Percentiles rank a stretch among this genome's conserved stretches.
These are phyloP conservation scores for Bradypodion ventrale DNA, from an alignment of 2,797 vertebrate species.

Conservation along the genomic window DNA sequence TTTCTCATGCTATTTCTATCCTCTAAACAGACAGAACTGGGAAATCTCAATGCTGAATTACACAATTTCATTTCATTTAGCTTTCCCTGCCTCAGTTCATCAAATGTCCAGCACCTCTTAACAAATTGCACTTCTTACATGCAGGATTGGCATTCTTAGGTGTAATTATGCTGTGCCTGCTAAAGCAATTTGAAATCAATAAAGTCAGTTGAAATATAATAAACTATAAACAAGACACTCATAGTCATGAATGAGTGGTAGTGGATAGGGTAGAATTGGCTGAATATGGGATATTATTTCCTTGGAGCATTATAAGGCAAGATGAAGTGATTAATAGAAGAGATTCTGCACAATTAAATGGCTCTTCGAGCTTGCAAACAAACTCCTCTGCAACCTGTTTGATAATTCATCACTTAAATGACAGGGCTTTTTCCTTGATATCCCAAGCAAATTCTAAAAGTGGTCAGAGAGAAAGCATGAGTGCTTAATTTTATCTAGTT, in stretches of 20 bases:
- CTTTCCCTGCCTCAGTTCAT: constrained; percentile 4
- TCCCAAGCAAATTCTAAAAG: not conserved
- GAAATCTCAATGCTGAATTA: constrained; percentile 38
- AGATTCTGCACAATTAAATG: not conserved
- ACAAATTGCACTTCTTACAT: constrained; percentile 56
- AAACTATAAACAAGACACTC: constrained; percentile 39
- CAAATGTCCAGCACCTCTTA: constrained; percentile 40
- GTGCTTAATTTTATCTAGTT: not conserved
- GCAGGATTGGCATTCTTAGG: constrained; percentile 59
- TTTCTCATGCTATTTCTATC: constrained; percentile 28
- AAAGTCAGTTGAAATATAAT: constrained; percentile 36
- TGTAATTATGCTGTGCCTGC: constrained; percentile 60
- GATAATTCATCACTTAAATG: not conserved
- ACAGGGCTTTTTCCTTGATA: not conserved
- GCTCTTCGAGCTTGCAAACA: not conserved
- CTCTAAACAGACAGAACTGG: constrained; percentile 35
- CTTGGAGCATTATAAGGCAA: not conserved
- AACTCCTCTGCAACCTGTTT: not conserved
- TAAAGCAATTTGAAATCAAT: constrained; percentile 70
- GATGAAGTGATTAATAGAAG: not conserved
- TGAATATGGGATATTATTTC: constrained; percentile 42
- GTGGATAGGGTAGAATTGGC: constrained; percentile 39
- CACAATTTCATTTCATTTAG: constrained; percentile 13
- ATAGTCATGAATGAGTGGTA: constrained; percentile 30
- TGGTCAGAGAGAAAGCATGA: not conserved